Evolutionary conservation across 2,113 vertebrate genomes (phyloP), one percentile per base, ranked within the genome.

Genomic region (Lethenteron reissneri): DNA sequence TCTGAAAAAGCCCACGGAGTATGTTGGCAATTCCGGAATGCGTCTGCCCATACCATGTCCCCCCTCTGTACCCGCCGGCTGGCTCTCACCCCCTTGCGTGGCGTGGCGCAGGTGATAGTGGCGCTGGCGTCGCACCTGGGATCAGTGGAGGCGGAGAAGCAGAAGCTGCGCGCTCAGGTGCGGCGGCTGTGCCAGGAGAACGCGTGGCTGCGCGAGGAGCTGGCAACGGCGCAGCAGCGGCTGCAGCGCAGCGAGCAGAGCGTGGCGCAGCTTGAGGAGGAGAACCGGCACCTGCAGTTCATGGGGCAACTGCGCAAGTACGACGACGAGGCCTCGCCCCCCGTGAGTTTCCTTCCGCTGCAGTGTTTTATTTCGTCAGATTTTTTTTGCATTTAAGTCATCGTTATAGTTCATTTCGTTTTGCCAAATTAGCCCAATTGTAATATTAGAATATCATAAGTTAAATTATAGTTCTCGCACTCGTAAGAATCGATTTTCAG

Each of bases 191-290:
- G 64, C 64, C 64, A 68, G 11, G 64, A 68, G 64, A 68, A 68
- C 25, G 64, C n/a, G n/a, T 68, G 64, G 64, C 64, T 68, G 25
- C 64, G 64, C 25, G 64, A 68, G 25, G 64, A 68, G 64, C 64
- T 68, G 64, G 64, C 64, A 9, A 21, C n/a, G n/a, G 9, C 11
- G 11, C 64, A 68, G 25, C 64, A 68, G 25, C 8, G 64, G n/a
- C 64, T 8, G 64, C 64, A 68, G 64, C 64, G 25, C 8, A 68
- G 64, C 11, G 64, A 8, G 25, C 64, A 68, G 11, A 9, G n/a
- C n/a, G n/a, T 68, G n/a, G 64, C 64, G 25, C 64, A 68, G 64
- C 64, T 68, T n/a, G 64, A 68, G 25, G 64, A 68, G 64, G 64
- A 68, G 64, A 68, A 8, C 9, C n/a, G 64, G n/a, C 64, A 68